Conservation (phyloP, 2,888 invertebrate genomes). For the Phorcus lineatus region DNA sequence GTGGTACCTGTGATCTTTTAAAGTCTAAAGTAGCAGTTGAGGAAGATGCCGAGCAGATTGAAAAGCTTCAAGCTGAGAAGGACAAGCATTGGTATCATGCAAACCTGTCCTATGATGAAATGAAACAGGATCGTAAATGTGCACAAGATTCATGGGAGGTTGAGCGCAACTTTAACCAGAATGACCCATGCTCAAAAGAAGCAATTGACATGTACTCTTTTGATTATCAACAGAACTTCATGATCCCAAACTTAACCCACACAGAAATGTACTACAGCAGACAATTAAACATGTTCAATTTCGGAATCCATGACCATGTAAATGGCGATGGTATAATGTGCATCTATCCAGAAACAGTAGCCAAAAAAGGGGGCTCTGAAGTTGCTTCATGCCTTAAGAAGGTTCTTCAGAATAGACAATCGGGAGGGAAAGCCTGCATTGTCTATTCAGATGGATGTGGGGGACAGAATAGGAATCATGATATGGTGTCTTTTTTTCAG, state of each 20-base stretch:
- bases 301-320: background rate
- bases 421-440: no score
- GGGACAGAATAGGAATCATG: no score
- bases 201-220: background rate
- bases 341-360: no score
- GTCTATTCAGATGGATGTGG: no score
- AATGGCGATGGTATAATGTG: no score
- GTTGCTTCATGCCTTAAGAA: no score
- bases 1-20: background rate
- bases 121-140: background rate
- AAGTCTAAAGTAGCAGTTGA: background rate
- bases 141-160: background rate
- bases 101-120: background rate
- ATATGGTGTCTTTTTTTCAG: no score
- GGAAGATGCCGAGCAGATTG: background rate
- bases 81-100: background rate
- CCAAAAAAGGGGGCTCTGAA: no score
- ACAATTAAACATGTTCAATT: background rate
- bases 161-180: no score
- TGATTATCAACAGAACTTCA: background rate
- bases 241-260: background rate
- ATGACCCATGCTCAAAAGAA: background rate
- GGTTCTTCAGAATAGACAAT: no score
- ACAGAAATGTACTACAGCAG: background rate
- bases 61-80: background rate